These are phyloP conservation scores for Lasioglossum pauxillum DNA, from an alignment of 2,888 invertebrate species.

Conservation along the genomic window DNA sequence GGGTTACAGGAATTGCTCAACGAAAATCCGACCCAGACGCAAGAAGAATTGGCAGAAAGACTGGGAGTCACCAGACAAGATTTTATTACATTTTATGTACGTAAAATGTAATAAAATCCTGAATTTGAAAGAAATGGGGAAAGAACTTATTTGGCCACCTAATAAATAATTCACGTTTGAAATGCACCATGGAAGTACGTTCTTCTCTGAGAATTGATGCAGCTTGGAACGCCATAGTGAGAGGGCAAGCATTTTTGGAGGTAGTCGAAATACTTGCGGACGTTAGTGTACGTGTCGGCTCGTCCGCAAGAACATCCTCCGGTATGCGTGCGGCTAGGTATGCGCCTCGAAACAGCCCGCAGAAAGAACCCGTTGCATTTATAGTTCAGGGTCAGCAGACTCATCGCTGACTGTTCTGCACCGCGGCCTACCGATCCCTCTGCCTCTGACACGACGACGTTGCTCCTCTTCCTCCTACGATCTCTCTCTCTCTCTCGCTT, in stretches of 20 bases:
- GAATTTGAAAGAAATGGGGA: too few species aligned
- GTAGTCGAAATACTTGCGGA: not conserved
- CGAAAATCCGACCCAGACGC: too few species aligned
- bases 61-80: too few species aligned
- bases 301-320: slow-evolving; percentile 22
- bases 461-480: slow-evolving; percentile 20
- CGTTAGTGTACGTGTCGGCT: slow-evolving; percentile 20
- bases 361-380: slow-evolving; percentile 74
- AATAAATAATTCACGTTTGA: not conserved
- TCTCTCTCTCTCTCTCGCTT: not conserved
- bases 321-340: slow-evolving; percentile 52
- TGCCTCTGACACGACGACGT: slow-evolving; percentile 1
- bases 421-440: slow-evolving; percentile 39
- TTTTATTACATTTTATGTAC: too few species aligned
- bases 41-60: too few species aligned
- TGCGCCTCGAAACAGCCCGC: slow-evolving; percentile 58
- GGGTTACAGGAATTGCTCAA: too few species aligned
- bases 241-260: not conserved
- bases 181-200: not conserved
- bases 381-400: slow-evolving; percentile 80
- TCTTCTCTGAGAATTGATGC: not conserved
- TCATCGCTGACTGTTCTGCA: slow-evolving; percentile 45
- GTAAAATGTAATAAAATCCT: too few species aligned
- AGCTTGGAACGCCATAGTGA: not conserved
- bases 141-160: too few species aligned